Conservation (phyloP, 2,888 invertebrate species). For the Apamea epomidion region DNA sequence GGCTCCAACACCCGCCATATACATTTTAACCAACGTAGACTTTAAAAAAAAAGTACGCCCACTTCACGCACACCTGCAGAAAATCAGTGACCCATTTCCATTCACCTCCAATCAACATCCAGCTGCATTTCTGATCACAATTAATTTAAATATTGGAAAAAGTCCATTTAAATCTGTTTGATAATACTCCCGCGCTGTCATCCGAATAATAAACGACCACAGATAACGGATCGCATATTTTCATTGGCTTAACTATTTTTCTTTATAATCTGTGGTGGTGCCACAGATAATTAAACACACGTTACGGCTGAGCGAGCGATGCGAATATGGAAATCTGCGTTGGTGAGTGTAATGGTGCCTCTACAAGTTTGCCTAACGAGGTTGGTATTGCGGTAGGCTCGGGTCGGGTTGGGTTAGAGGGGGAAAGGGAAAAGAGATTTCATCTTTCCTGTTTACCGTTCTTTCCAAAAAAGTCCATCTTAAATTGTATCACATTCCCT, state of each 20-base stretch:
- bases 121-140: conserved; percentile 33
- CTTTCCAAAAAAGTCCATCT: background rate
- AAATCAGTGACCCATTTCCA: conserved; percentile 29
- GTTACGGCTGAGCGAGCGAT: conserved; percentile 53
- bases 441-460: background rate
- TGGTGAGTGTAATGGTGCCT: conserved; percentile 36
- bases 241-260: conserved; percentile 55
- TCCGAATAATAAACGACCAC: conserved; percentile 52
- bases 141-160: conserved; percentile 54
- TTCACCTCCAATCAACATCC: conserved; percentile 36
- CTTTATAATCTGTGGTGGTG: conserved; percentile 51
- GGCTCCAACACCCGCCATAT: no score
- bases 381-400: conserved; percentile 47
- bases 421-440: conserved; percentile 5
- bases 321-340: conserved; percentile 52
- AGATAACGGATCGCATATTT: conserved; percentile 60
- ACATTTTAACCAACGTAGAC: background rate
- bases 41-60: background rate
- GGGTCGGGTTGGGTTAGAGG: background rate
- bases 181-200: conserved; percentile 53
- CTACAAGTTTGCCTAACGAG: conserved; percentile 44
- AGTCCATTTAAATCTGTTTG: conserved; percentile 41
- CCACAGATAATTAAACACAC: conserved; percentile 61
- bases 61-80: background rate
- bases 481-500: background rate